Evolutionary conservation across 2,888 invertebrate genomes (phyloP).

Genomic region (Drosophila hawaiiensis): DNA sequence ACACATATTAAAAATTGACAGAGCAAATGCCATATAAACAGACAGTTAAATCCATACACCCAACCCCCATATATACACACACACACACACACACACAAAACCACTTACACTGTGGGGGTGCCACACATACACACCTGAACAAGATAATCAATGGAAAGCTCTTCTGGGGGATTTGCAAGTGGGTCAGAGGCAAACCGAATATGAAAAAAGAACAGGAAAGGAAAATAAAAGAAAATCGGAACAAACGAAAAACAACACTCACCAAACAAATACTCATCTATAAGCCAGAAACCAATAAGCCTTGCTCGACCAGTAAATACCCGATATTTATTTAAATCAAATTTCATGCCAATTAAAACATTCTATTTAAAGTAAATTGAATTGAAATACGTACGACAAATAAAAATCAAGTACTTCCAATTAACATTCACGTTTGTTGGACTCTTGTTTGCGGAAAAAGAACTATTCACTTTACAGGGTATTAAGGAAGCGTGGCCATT

Average conservation of each 20-base stretch:
- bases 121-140: slow-evolving; percentile 31
- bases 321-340: neutral
- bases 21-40: slow-evolving; percentile 33
- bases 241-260: slow-evolving; percentile 17
- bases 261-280: neutral
- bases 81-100: slow-evolving; percentile 2
- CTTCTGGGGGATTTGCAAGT: slow-evolving; percentile 28
- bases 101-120: neutral
- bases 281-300: neutral
- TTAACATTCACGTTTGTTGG: neutral
- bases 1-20: slow-evolving; percentile 59
- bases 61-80: slow-evolving; percentile 5
- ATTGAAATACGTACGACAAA: neutral
- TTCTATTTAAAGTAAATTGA: neutral
- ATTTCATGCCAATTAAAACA: neutral
- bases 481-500: neutral
- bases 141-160: slow-evolving; percentile 51
- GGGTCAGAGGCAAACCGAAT: slow-evolving; percentile 37
- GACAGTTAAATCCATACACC: slow-evolving; percentile 3
- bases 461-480: neutral
- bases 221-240: slow-evolving; percentile 1
- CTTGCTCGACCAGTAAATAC: slow-evolving; percentile 7
- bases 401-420: neutral
- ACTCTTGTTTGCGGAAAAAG: neutral
- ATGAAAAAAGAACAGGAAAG: slow-evolving; percentile 6